phyloP scores from a whole-genome alignment of 1,140 invertebrate genomes.

The Panagrolaimus sp. region DNA sequence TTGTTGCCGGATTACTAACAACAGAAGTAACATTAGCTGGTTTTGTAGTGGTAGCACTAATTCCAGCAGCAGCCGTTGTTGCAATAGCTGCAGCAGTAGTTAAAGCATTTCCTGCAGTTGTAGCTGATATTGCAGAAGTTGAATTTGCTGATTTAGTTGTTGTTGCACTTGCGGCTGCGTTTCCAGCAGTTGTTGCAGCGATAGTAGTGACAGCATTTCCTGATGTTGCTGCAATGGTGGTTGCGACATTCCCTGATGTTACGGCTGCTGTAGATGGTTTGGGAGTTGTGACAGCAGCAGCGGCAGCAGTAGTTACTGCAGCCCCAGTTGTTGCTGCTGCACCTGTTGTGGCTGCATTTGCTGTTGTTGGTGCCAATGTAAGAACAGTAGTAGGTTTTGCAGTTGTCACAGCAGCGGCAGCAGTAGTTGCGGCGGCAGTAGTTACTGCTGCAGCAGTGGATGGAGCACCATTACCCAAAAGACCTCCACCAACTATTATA shows the following conservation, averaged over 20 bases:
- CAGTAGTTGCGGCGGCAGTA: not conserved
- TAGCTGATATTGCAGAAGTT: not conserved
- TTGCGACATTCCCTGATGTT: not conserved
- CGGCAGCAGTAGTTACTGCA: not conserved
- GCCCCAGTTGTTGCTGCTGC: not conserved
- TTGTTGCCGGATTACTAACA: too few species aligned
- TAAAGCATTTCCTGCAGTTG: not conserved
- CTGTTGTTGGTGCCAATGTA: constrained; percentile 49
- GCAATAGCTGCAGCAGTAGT: too few species aligned
- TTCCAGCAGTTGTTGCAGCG: not conserved
- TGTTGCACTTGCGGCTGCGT: not conserved
- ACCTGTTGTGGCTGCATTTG: not conserved
- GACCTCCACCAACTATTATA: not conserved
- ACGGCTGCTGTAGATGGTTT: too few species aligned
- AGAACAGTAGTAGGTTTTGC: not conserved
- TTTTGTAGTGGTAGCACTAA: too few species aligned
- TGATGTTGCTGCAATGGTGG: too few species aligned
- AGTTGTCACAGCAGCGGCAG: not conserved
- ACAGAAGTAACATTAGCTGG: too few species aligned
- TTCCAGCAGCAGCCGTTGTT: not conserved
- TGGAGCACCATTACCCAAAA: not conserved
- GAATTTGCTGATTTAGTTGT: not conserved
- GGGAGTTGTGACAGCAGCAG: too few species aligned
- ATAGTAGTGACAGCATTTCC: not conserved
- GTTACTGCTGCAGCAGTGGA: not conserved